These are phyloP conservation scores for Alligator mississippiensis DNA, from an alignment of 2,113 vertebrate genomes.

Conservation along the genomic window DNA sequence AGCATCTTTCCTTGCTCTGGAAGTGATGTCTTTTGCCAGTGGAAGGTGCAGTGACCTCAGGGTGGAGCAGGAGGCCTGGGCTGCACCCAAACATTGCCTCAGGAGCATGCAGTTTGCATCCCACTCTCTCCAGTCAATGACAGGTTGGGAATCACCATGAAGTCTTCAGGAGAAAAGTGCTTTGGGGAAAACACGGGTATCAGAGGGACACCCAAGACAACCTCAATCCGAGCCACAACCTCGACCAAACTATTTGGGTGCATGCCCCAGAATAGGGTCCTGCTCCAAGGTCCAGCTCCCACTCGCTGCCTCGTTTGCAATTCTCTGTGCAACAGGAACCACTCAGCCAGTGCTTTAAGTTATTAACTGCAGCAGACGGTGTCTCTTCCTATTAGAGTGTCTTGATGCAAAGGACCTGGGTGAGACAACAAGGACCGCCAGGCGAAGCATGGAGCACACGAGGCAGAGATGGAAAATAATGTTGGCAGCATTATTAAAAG, in stretches of 20 bases:
- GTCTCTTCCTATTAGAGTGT: conserved; percentile 30
- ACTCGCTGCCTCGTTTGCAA: background rate
- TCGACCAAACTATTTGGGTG: background rate
- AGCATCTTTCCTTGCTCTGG: background rate
- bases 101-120: background rate
- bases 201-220: fast-evolving
- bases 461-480: background rate
- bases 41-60: fast-evolving
- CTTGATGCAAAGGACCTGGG: background rate
- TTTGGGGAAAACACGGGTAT: fast-evolving
- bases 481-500: conserved; percentile 34
- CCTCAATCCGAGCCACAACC: background rate
- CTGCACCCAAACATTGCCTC: too few species aligned
- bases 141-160: background rate
- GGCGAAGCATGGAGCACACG: background rate
- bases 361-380: conserved; percentile 20
- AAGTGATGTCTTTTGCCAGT: background rate
- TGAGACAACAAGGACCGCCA: background rate
- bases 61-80: background rate
- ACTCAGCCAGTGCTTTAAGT: background rate
- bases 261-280: fast-evolving
- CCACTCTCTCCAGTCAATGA: fast-evolving
- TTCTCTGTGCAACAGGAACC: background rate
- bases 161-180: fast-evolving
- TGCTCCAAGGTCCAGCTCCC: background rate